phyloP scores from a whole-genome alignment of 2,797 vertebrate genomes.

The Microtus obscurus region DNA sequence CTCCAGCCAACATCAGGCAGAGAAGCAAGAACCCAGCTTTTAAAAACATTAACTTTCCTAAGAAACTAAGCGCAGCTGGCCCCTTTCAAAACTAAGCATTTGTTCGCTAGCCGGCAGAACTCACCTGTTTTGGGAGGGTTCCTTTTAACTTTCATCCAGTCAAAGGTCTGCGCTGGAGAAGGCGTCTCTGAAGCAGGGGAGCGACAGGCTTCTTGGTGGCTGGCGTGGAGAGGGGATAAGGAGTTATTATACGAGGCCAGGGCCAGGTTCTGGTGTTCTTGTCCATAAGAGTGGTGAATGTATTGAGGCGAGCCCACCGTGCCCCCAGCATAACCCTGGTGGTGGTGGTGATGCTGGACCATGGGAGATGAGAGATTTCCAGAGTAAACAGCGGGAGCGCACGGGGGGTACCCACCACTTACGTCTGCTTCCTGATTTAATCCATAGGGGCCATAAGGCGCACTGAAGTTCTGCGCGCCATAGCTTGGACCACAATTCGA shows the following conservation, averaged over 20 bases:
- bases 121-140: conserved; percentile 99
- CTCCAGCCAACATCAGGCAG: background rate
- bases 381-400: conserved; percentile 94
- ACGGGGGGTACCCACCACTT: conserved; percentile 92
- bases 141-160: conserved; percentile 99
- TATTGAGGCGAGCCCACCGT: conserved; percentile 93
- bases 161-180: conserved; percentile 95
- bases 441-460: conserved; percentile 94
- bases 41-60: background rate
- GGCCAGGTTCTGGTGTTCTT: conserved; percentile 92
- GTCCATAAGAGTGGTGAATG: conserved; percentile 92
- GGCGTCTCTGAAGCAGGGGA: conserved; percentile 93
- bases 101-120: conserved; percentile 74
- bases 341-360: conserved; percentile 93
- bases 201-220: conserved; percentile 93
- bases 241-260: conserved; percentile 92
- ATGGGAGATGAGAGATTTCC: conserved; percentile 94
- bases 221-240: conserved; percentile 93
- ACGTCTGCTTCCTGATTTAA: conserved; percentile 95
- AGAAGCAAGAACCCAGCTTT: background rate
- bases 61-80: conserved; percentile 25
- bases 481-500: conserved; percentile 92
- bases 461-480: conserved; percentile 93
- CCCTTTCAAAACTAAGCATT: conserved; percentile 20
- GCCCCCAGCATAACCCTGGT: conserved; percentile 92